Percentiles rank a stretch among this genome's conserved stretches.
These are phyloP conservation scores for Apocheima hispidaria DNA, from an alignment of 2,888 invertebrate species.

Conservation along the genomic window DNA sequence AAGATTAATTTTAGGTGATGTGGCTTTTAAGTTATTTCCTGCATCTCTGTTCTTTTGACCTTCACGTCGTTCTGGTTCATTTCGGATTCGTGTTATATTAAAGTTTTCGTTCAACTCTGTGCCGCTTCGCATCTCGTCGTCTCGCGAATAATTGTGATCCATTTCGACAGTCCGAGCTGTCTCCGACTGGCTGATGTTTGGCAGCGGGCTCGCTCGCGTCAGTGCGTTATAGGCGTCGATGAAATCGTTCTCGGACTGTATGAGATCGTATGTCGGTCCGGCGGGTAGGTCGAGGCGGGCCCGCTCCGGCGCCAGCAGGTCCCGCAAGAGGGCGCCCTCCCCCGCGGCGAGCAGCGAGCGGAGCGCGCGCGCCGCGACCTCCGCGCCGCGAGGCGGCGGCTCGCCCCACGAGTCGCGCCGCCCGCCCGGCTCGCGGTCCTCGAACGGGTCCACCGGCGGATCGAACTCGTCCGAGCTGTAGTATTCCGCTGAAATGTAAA, in stretches of 20 bases:
- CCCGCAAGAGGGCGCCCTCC: conserved; percentile 69
- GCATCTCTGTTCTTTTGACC: neutral
- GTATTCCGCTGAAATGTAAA: conserved; percentile 83
- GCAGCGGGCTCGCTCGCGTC: conserved; percentile 74
- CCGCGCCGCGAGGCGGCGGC: conserved; percentile 47
- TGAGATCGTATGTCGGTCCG: conserved; percentile 62
- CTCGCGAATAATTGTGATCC: conserved; percentile 27
- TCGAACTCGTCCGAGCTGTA: conserved; percentile 83
- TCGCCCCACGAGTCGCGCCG: conserved; percentile 41
- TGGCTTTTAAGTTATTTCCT: conserved; percentile 9
- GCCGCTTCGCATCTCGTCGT: conserved; percentile 17
- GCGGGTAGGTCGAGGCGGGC: conserved; percentile 11
- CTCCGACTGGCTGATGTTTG: conserved; percentile 56
- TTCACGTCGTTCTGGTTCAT: neutral
- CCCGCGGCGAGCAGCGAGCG: conserved; percentile 65
- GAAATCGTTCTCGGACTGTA: conserved; percentile 80
- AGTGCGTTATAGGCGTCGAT: conserved; percentile 81
- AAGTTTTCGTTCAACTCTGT: neutral
- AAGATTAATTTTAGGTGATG: conserved; percentile 9
- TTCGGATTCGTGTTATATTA: conserved; percentile 6
- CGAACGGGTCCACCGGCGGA: conserved; percentile 52
- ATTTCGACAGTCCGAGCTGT: conserved; percentile 3
- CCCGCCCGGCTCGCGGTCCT: conserved; percentile 37
- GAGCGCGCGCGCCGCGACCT: conserved; percentile 67
- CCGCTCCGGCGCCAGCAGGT: conserved; percentile 53